Evolutionary conservation across 1,140 invertebrate species (phyloP), one percentile per base, ranked within the genome.

Genomic region (Euwallacea fornicatus): DNA sequence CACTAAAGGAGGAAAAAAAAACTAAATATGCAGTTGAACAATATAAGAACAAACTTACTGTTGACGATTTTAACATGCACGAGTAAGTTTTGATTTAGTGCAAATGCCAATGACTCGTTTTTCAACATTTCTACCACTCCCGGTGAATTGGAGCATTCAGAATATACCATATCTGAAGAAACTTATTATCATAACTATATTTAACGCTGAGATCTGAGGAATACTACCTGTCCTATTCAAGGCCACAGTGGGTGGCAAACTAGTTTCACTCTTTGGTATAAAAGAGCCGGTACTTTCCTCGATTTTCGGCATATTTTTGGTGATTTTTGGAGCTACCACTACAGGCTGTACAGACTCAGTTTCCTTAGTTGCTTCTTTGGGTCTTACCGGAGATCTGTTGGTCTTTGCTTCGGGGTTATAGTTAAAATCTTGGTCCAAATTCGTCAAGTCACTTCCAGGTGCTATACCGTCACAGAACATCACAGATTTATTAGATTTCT

Each of bases 391-490:
- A 11, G 59, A 44, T 43, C n/a, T 54, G 66, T 74, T 74, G 15
- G 53, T 71, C 10, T 73, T 75, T 0, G 60, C 44, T 11, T 66
- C 69, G 47, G 53, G 11, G 44, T 72, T 74, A 55, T 79, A 81
- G 60, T 78, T 77, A 66, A 81, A 81, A 73, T 81, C 78, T 41
- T 75, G 76, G 80, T 89, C 91, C 65, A 91, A 82, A 79, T 94
- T 92, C 66, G 92, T 92, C 73, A 95, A 84, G 83, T 96, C 94
- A 78, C 93, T 94, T 70, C 94, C 94, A 68, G 94, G 94, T 74
- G 93, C 86, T 80, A 96, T 95, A 74, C 94, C 94, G 83, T 96
- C 94, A 77, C 93, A 95, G 81, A 96, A 96, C 86, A 96, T 95
- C 7, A 96, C 94, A 74, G 90, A 91, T 90, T 81, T 88, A 80